Conservation (phyloP, 2,888 invertebrate genomes). For the Hetaerina titia region DNA sequence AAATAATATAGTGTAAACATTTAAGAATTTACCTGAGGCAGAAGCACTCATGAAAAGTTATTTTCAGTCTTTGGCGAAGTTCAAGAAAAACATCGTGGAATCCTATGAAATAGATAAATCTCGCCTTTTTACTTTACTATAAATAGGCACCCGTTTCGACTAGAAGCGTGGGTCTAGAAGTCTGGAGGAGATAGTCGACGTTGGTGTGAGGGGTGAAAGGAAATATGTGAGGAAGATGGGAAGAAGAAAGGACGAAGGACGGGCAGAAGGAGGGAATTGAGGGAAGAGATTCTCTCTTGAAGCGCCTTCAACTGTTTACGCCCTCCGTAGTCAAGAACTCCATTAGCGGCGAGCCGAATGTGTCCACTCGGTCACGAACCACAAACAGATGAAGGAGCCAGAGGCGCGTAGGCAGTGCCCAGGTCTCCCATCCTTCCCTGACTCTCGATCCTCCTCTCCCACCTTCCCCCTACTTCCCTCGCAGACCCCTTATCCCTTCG, state of each 20-base stretch:
- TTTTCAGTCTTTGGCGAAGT: too few species aligned
- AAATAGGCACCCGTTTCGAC: neutral
- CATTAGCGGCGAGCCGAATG: slow-evolving; percentile 59
- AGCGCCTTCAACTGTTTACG: neutral
- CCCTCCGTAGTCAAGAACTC: slow-evolving; percentile 34
- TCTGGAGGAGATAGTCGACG: neutral
- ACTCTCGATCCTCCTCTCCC: neutral
- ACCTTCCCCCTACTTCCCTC: neutral
- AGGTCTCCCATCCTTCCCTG: too few species aligned
- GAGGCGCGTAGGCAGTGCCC: neutral
- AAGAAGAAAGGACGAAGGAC: too few species aligned
- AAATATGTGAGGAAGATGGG: neutral
- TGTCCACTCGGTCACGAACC: slow-evolving; percentile 64
- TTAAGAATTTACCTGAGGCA: too few species aligned
- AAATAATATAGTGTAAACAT: too few species aligned
- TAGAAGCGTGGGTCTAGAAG: neutral
- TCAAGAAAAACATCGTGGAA: neutral
- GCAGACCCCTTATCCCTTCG: neutral
- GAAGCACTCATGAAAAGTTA: too few species aligned
- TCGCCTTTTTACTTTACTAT: neutral
- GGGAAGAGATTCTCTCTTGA: neutral
- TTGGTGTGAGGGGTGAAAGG: neutral
- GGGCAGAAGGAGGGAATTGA: neutral
- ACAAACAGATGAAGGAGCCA: slow-evolving; percentile 28
- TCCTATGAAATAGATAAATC: neutral